phyloP scores from a whole-genome alignment of 2,888 invertebrate species.

The Ceramica pisi region DNA sequence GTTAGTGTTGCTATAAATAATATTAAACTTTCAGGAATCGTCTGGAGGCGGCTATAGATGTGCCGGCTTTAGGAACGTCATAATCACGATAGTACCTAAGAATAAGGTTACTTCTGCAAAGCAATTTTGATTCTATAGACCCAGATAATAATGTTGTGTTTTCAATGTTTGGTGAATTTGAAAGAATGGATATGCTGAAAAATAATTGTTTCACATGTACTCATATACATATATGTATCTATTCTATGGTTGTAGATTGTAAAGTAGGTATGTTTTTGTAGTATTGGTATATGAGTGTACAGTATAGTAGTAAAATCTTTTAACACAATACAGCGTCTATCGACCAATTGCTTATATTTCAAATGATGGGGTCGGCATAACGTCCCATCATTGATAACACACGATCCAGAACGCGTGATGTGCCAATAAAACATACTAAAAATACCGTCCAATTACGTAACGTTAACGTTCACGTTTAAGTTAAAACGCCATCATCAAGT shows the following conservation, averaged over 20 bases:
- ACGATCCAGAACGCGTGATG: constrained; percentile 61
- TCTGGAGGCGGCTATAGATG: constrained; percentile 12
- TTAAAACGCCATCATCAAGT: constrained; percentile 48
- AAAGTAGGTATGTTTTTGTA: background rate
- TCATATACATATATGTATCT: background rate
- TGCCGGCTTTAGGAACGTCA: constrained; percentile 4
- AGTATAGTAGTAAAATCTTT: constrained; percentile 24
- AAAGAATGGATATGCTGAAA: background rate
- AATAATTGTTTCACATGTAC: background rate
- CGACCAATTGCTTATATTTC: constrained; percentile 48
- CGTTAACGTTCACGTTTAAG: constrained; percentile 50
- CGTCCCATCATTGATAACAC: constrained; percentile 64
- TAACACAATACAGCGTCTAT: constrained; percentile 43
- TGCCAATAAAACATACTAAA: constrained; percentile 58
- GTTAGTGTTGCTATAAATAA: constrained; percentile 18
- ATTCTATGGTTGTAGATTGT: background rate
- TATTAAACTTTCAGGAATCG: constrained; percentile 3
- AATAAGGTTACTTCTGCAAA: background rate
- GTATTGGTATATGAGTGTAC: background rate
- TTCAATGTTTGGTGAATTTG: background rate
- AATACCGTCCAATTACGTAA: constrained; percentile 43
- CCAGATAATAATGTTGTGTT: background rate
- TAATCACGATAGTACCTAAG: background rate
- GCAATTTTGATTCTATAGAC: background rate
- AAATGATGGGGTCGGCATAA: constrained; percentile 50